Conservation (phyloP, 2,888 invertebrate species). For the Lithophane ornitopus region DNA sequence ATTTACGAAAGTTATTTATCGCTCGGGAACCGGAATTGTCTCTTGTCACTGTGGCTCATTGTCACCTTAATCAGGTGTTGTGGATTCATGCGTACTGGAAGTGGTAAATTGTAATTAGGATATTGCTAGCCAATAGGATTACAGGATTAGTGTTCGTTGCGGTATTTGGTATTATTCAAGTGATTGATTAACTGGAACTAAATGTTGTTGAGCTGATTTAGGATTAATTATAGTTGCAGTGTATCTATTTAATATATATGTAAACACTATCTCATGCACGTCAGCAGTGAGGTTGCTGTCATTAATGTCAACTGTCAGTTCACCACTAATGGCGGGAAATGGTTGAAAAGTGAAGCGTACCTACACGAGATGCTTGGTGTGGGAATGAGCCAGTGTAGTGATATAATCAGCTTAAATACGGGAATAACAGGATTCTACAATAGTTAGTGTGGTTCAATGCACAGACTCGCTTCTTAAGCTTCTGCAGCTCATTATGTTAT, state of each 20-base stretch:
- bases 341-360: too few species aligned
- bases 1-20: conserved; percentile 66
- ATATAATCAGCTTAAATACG: too few species aligned
- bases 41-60: conserved; percentile 63
- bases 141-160: conserved; percentile 24
- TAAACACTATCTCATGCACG: too few species aligned
- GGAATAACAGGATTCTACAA: too few species aligned
- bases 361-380: too few species aligned
- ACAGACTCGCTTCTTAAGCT: background rate
- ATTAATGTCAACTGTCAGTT: too few species aligned
- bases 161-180: conserved; percentile 30
- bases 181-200: conserved; percentile 39
- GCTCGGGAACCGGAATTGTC: conserved; percentile 63
- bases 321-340: too few species aligned
- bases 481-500: background rate
- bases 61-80: conserved; percentile 72
- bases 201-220: background rate
- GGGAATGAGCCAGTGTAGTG: too few species aligned
- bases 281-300: too few species aligned
- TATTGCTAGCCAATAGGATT: conserved; percentile 44
- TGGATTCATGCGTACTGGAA: conserved; percentile 58
- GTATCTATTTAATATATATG: too few species aligned
- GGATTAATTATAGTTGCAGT: background rate
- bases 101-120: conserved; percentile 50
- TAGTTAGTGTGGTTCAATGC: background rate